phyloP scores from a whole-genome alignment of 2,113 vertebrate genomes.

The Rhombomys opimus region DNA sequence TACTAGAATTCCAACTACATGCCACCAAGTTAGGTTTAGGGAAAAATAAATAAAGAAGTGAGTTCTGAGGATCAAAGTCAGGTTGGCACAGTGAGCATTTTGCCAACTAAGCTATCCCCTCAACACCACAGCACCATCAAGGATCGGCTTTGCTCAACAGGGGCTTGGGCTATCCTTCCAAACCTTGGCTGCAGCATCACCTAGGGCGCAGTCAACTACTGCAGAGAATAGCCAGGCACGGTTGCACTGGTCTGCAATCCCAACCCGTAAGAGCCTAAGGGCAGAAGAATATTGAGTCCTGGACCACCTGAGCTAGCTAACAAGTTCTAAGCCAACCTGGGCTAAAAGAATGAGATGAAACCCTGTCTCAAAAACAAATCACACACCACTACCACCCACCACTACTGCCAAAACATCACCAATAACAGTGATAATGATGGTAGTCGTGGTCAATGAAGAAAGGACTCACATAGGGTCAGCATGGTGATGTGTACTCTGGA shows the following conservation, averaged over 20 bases:
- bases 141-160: not conserved
- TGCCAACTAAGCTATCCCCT: not conserved
- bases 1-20: not conserved
- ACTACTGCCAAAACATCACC: not conserved
- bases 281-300: not conserved
- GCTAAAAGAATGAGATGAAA: not conserved
- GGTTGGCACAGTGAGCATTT: not conserved
- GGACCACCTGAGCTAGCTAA: not conserved
- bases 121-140: not conserved
- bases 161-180: not conserved
- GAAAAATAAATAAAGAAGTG: not conserved
- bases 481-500: fast-evolving
- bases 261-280: not conserved
- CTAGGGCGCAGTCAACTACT: not conserved
- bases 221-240: not conserved
- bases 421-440: too few relatives aligned
- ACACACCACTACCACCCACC: not conserved
- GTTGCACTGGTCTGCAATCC: not conserved
- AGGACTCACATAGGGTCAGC: fast-evolving
- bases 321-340: not conserved
- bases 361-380: not conserved
- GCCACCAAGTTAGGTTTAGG: not conserved
- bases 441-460: not conserved
- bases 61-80: not conserved
- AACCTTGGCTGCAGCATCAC: not conserved